Conservation (phyloP, 2,797 vertebrate genomes). For the Pelobates cultripes region DNA sequence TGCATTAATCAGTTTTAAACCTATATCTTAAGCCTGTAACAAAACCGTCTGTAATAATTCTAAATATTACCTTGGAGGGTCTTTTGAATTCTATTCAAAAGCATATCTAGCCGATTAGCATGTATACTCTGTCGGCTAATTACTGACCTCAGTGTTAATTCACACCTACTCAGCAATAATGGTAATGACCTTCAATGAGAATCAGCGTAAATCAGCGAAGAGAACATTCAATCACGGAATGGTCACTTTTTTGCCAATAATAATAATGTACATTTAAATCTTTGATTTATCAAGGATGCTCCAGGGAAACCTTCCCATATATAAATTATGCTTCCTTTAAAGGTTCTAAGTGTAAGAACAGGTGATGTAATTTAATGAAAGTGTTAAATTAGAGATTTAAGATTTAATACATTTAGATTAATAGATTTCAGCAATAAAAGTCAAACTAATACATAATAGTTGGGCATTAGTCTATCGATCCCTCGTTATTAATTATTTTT, state of each 20-base stretch:
- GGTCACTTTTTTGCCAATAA: conserved; percentile 45
- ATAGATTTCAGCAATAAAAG: conserved; percentile 5
- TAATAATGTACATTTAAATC: conserved; percentile 43
- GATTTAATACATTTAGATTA: conserved; percentile 49
- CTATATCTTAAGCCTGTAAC: background rate
- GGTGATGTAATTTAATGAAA: conserved; percentile 54
- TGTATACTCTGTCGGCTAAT: conserved; percentile 35
- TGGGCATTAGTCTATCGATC: conserved; percentile 28
- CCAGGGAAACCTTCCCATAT: conserved; percentile 52
- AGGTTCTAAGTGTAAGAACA: conserved; percentile 43
- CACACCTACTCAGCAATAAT: conserved; percentile 44
- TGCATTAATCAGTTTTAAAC: background rate
- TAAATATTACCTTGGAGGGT: conserved; percentile 35
- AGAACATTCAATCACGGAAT: conserved; percentile 35
- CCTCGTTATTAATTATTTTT: conserved; percentile 4
- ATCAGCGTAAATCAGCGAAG: conserved; percentile 39
- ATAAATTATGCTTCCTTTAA: conserved; percentile 48
- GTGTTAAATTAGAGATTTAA: conserved; percentile 28
- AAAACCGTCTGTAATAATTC: background rate
- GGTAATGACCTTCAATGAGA: conserved; percentile 51
- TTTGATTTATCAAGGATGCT: conserved; percentile 47
- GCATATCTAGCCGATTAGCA: conserved; percentile 53
- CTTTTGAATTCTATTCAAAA: conserved; percentile 36
- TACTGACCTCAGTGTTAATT: conserved; percentile 53
- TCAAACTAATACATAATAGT: conserved; percentile 34